These are phyloP conservation scores for Enteromius radiatus DNA, from an alignment of 2,797 vertebrate species.

Conservation along the genomic window DNA sequence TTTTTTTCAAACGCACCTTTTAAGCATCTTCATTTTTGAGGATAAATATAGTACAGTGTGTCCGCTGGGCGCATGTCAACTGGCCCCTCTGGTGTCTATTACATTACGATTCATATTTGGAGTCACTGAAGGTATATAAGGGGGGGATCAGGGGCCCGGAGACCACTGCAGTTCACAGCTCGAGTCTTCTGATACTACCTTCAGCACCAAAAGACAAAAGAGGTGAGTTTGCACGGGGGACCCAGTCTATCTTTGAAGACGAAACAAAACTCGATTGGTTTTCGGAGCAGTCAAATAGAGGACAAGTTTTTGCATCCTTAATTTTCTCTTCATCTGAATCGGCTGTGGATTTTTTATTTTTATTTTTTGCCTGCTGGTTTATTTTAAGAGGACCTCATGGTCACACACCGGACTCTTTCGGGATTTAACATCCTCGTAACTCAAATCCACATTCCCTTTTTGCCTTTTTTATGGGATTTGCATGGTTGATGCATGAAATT, in stretches of 20 bases:
- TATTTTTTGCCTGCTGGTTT: conserved; percentile 17
- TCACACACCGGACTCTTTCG: conserved; percentile 38
- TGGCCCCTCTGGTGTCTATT: conserved; percentile 77
- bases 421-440: conserved; percentile 49
- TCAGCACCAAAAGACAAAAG: conserved; percentile 71
- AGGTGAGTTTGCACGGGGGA: conserved; percentile 76
- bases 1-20: conserved; percentile 84
- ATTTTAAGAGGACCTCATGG: conserved; percentile 36
- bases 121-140: conserved; percentile 80
- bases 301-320: conserved; percentile 12
- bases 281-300: neutral
- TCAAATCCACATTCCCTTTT: conserved; percentile 1
- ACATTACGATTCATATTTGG: conserved; percentile 78
- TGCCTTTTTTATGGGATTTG: neutral
- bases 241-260: neutral
- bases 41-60: conserved; percentile 81
- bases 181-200: conserved; percentile 75
- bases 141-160: conserved; percentile 66
- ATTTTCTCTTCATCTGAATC: conserved; percentile 22
- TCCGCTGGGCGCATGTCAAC: conserved; percentile 66
- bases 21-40: conserved; percentile 86
- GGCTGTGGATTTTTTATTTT: conserved; percentile 31
- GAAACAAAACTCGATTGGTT: neutral
- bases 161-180: conserved; percentile 79
- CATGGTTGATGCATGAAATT: conserved; percentile 15